Conservation (phyloP, 2,888 invertebrate genomes). For the Bellardia pandia region DNA sequence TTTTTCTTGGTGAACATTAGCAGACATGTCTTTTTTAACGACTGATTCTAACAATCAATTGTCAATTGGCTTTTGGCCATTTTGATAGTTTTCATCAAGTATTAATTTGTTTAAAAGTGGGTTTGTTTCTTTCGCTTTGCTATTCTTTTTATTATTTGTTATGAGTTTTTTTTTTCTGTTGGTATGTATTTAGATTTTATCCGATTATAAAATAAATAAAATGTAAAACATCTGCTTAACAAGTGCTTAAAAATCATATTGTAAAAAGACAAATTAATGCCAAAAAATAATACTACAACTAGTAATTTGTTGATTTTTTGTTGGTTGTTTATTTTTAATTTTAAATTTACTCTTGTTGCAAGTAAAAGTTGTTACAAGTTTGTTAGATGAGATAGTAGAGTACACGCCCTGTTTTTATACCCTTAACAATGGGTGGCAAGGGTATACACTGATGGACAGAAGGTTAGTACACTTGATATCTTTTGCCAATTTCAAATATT, state of each 20-base stretch:
- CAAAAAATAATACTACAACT: background rate
- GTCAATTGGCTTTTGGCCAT: slow-evolving; percentile 52
- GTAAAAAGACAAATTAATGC: background rate
- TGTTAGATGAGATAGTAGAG: background rate
- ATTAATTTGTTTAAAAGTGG: slow-evolving; percentile 26
- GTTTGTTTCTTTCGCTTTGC: background rate
- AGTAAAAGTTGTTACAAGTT: background rate
- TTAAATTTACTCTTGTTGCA: background rate
- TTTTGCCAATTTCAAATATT: too few species aligned
- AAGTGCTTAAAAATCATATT: slow-evolving; percentile 28
- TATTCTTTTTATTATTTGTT: background rate
- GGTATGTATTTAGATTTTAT: background rate
- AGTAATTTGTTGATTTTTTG: background rate
- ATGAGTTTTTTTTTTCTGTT: too few species aligned
- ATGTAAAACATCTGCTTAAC: slow-evolving; percentile 29
- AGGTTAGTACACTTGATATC: too few species aligned
- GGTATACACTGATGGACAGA: too few species aligned
- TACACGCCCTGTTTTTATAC: background rate
- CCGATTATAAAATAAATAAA: background rate
- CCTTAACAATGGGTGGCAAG: too few species aligned
- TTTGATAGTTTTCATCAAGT: slow-evolving; percentile 20
- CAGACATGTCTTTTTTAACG: slow-evolving; percentile 42
- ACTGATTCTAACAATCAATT: slow-evolving; percentile 2
- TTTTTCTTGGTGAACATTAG: background rate
- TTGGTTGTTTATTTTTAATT: background rate